Base-by-base conservation (phyloP, 1,140 invertebrate genomes). In the Drosophila tsacasi region DNA sequence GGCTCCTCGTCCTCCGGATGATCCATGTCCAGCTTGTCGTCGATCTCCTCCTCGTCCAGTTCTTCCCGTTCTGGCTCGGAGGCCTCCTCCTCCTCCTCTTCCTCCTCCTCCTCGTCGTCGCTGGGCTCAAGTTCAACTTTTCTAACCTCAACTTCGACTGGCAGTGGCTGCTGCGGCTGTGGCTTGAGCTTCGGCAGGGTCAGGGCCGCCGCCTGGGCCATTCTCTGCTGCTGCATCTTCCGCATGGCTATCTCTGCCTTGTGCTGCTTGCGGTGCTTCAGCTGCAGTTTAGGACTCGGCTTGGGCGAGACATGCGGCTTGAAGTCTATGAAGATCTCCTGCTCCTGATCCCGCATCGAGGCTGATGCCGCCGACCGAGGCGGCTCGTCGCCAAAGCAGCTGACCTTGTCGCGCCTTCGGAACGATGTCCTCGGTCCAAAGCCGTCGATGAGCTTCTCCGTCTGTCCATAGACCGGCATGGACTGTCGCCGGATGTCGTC, bases 281-380 rank as follows among this genome's bases (percentile, higher is more conserved):
- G 77, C 52, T 94, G 93, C 92, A 76, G 81, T 93, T 82, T 94
- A 94, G 52, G 94, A 95, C 80, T 95, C 93, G 59, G 95, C 94
- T 91, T 96, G 93, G 94, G 94, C 8, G 94, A 94, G 3, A 96
- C 94, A 49, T 96, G 95, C 13, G 96, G 96, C 93, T 97, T 97
- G 91, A 97, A 97, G 92, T 97, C 96, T 75, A 97, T 97, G 50
- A 97, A 95, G 64, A 97, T 97, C 93, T 97, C 97, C 83, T 96
- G 95, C 91, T 96, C 96, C 54, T 57, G 52, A 76, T 96, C 95
- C 50, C 94, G 52, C 0, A 9, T 19, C 52, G 19, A 15, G 13
- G 23, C 30, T 21, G 50, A 8, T 0, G 27, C n/a, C 3, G 21
- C 2, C 27, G 0, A 35, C 60, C 5, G 4, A 0, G 66, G 71